Evolutionary conservation across 1,140 invertebrate genomes (phyloP), one percentile per base, ranked within the genome.

Genomic region (Bombus waltoni): DNA sequence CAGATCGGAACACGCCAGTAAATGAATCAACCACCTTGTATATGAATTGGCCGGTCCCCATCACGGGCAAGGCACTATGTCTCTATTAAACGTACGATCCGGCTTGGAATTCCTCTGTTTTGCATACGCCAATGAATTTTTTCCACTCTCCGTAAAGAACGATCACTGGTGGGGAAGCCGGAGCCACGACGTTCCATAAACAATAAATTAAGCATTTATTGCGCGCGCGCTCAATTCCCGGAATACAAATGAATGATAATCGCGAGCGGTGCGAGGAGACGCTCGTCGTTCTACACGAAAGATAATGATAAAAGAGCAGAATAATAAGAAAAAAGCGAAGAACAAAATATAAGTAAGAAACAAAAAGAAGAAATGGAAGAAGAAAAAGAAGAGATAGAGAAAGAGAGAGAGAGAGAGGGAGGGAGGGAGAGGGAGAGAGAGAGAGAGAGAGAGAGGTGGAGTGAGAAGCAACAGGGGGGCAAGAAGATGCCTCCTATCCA

Each of bases 171-270:
- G 65, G 15, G 59, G 38, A 25, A 65, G 25, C 3, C n/a, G 15
- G n/a, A 38, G n/a, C 9, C 75, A 35, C 66, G 65, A 57, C 65
- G 44, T 44, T n/a, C 66, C 65, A 71, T 71, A 70, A 71, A 78
- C 74, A 70, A 84, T 84, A 84, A 84, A 78, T 71, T 78, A 84
- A 84, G 13, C 47, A 84, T 78, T 83, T 83, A 83, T 76, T 68
- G 72, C 80, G 71, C 32, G 57, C 32, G 35, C 80, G 40, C 71
- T 57, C 66, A 68, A 62, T 79, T 78, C 82, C 25, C 68, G 35
- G 83, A 84, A 84, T 84, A 84, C 83, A 77, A 70, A 83, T 77
- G 75, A 79, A 70, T 28, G 75, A 84, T 84, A 84, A 84, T 84
- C 75, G 53, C 66, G 53, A 38, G 13, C 38, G 38, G 53, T 28